These are phyloP conservation scores for Gadus macrocephalus DNA, from an alignment of 2,113 vertebrate genomes.

Conservation along the genomic window DNA sequence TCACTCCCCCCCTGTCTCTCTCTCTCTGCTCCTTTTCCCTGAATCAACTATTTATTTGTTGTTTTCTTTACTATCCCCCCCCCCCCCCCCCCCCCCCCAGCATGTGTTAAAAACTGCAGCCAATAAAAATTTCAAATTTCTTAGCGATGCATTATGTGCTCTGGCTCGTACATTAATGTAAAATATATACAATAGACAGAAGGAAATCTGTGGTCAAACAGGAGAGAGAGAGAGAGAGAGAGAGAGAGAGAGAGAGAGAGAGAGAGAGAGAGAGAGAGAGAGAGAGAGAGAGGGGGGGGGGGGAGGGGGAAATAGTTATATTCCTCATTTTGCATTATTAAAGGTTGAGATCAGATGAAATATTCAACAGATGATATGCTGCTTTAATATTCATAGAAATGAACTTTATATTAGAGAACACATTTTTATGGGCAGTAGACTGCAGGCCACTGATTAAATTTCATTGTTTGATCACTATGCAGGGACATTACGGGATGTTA, in stretches of 20 bases:
- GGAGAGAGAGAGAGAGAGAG: conserved; percentile 15
- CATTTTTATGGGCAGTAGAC: conserved; percentile 70
- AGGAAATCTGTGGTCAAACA: conserved; percentile 51
- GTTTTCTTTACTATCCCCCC: too few relatives aligned
- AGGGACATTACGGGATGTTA: conserved; percentile 59
- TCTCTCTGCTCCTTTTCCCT: too few relatives aligned
- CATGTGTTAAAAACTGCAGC: too few relatives aligned
- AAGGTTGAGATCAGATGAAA: conserved; percentile 73
- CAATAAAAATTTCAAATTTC: conserved; percentile 15
- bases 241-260: conserved; percentile 21
- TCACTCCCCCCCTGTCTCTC: too few relatives aligned
- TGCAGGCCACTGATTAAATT: conserved; percentile 72
- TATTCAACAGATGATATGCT: conserved; percentile 73
- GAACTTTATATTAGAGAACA: conserved; percentile 77
- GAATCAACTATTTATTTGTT: too few relatives aligned
- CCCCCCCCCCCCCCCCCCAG: too few relatives aligned
- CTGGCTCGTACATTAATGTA: conserved; percentile 42
- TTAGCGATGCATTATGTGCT: conserved; percentile 25
- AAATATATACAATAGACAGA: conserved; percentile 42
- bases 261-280: background rate
- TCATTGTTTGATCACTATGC: conserved; percentile 75
- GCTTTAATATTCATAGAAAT: conserved; percentile 78
- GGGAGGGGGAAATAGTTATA: conserved; percentile 47
- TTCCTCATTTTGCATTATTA: conserved; percentile 75
- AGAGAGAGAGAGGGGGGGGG: conserved; percentile 20